A percentile compares a stretch with the other conserved stretches of the same genome.
These are phyloP conservation scores for Anoplius nigerrimus DNA, from an alignment of 2,888 invertebrate species.

Conservation along the genomic window DNA sequence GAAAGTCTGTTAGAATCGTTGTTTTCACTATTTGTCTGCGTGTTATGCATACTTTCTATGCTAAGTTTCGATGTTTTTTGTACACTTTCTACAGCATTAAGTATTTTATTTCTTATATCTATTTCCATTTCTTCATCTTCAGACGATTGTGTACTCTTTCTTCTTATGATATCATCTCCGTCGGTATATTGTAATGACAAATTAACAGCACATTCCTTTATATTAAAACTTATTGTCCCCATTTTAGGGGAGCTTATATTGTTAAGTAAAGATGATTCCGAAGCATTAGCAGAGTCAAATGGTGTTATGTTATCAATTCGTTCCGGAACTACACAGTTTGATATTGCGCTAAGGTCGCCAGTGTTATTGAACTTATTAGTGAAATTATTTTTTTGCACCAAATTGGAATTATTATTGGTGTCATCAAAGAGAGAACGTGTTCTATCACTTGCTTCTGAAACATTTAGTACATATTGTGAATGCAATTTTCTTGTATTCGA, in stretches of 20 bases:
- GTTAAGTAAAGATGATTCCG: too few relatives aligned
- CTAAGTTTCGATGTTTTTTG: background rate
- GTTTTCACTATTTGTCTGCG: background rate
- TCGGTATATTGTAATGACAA: background rate
- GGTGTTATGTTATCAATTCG: too few relatives aligned
- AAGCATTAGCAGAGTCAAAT: too few relatives aligned
- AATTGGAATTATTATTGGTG: background rate
- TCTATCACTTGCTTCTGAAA: constrained; percentile 5
- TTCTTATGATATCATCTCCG: background rate
- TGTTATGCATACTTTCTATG: background rate
- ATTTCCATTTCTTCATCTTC: background rate
- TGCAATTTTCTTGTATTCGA: background rate
- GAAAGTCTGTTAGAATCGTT: constrained; percentile 44
- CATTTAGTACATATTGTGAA: background rate
- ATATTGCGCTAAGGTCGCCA: too few relatives aligned
- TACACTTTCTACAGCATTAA: background rate
- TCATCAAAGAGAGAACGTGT: constrained; percentile 8
- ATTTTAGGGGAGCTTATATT: too few relatives aligned
- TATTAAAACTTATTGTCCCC: too few relatives aligned
- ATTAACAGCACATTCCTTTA: background rate
- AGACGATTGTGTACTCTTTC: background rate
- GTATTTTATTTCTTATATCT: background rate
- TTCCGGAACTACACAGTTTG: too few relatives aligned
- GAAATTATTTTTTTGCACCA: background rate
- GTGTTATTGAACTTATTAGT: too few relatives aligned